A percentile compares a stretch with the other conserved stretches of the same genome.
Evolutionary conservation across 2,113 vertebrate species (phyloP).

Genomic region (Melanostigma gelatinosum): DNA sequence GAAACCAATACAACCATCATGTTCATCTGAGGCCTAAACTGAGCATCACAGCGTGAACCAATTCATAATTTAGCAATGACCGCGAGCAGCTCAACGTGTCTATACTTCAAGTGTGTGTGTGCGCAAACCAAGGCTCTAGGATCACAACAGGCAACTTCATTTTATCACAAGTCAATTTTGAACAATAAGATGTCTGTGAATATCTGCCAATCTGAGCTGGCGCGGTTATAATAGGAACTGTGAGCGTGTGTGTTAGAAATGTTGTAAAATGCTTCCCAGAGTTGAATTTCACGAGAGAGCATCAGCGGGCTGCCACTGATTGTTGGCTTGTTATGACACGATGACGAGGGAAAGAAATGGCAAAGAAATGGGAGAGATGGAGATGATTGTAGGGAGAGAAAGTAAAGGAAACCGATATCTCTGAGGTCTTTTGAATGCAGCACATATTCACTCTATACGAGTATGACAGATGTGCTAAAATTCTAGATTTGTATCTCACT

Average conservation of each 20-base stretch:
- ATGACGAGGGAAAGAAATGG: not conserved
- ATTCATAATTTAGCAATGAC: conserved; percentile 32
- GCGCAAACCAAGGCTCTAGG: not conserved
- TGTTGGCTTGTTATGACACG: conserved; percentile 18
- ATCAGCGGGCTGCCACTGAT: conserved; percentile 1
- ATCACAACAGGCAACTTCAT: conserved; percentile 55
- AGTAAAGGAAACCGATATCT: too few species aligned
- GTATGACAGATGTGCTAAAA: not conserved
- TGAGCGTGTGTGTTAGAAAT: conserved; percentile 15
- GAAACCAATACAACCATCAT: not conserved
- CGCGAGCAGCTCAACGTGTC: not conserved
- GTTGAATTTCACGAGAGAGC: conserved; percentile 27
- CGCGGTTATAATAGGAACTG: conserved; percentile 17
- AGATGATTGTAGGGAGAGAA: too few species aligned
- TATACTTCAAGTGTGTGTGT: conserved; percentile 4
- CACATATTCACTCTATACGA: not conserved
- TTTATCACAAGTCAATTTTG: conserved; percentile 50
- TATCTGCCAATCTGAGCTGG: conserved; percentile 54
- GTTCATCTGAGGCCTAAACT: conserved; percentile 7
- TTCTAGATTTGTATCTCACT: not conserved
- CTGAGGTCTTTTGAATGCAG: not conserved
- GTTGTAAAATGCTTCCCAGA: conserved; percentile 33
- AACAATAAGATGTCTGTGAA: conserved; percentile 50
- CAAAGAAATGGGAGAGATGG: not conserved
- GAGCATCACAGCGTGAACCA: not conserved